Evolutionary conservation across 1,140 invertebrate species (phyloP), one percentile per base, ranked within the genome.

Genomic region (Nephotettix cincticeps): DNA sequence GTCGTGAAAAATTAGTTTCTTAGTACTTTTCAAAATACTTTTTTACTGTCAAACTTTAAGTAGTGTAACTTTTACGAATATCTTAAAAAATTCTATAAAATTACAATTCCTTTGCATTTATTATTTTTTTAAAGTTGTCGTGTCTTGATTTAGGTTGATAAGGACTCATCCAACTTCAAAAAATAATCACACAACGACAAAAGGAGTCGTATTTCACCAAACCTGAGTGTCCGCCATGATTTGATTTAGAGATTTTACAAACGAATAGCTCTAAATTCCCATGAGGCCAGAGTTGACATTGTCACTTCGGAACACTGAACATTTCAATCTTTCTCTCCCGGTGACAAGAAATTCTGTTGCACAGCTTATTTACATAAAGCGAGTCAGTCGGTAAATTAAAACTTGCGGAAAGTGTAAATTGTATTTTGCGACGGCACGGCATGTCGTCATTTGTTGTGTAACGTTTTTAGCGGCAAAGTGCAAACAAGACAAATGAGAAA

Each of bases 281-380:
- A 3, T 3, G 47, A 51, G 14, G 14, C 14, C 19, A 4, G 14
- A 51, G 47, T 19, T 4, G 21, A 4, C 47, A 51, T 21, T 19
- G 21, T 17, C 47, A 21, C 14, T 21, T 19, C 47, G 4, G n/a
- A 21, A 51, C 47, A 51, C 47, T 21, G 47, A 51, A 51, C 47
- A 51, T 51, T 51, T 51, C 47, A 51, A 51, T 51, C 47, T 51
- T 51, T 51, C 47, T 51, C 14, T 51, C 47, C 14, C n/a, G 47
- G 47, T 51, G 47, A 51, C 47, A 51, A 51, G 47, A 51, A 11
- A 51, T 51, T 51, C 47, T 51, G 47, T n/a, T 17, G 14, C 17
- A 40, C 36, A 21, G 47, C 47, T 51, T 51, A 51, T 51, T 51
- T 51, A 51, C 47, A 51, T 51, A 51, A 51, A 51, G 47, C 47